phyloP scores from a whole-genome alignment of 2,888 invertebrate species.

The Hesperia comma region DNA sequence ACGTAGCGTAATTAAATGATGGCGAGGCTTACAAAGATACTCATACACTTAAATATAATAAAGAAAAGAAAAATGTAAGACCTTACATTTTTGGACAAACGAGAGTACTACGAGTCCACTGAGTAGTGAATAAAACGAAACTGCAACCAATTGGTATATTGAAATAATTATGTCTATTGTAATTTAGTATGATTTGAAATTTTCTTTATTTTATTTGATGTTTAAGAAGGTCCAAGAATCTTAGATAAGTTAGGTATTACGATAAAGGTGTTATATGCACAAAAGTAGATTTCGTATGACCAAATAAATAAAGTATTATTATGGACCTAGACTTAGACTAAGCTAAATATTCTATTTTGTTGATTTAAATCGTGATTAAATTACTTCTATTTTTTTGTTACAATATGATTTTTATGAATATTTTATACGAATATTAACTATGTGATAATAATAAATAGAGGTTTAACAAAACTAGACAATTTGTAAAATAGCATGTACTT shows the following conservation, averaged over 20 bases:
- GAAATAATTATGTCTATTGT: no score
- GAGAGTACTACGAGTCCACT: no score
- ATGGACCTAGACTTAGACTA: constrained; percentile 20
- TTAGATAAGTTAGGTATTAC: background rate
- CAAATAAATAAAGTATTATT: constrained; percentile 35
- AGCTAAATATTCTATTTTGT: constrained; percentile 4
- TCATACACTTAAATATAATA: no score
- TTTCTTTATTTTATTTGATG: background rate
- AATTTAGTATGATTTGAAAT: no score
- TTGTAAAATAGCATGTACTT: constrained; percentile 2
- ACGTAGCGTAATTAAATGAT: no score
- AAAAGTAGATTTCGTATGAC: constrained; percentile 14
- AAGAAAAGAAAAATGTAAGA: no score
- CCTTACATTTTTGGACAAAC: no score
- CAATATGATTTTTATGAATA: constrained; percentile 2
- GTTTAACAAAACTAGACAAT: constrained; percentile 3
- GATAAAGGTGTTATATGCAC: constrained; percentile 4
- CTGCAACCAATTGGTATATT: no score
- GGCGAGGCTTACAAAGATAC: no score
- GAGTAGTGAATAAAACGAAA: no score
- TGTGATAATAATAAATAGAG: background rate
- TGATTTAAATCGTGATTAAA: constrained; percentile 24
- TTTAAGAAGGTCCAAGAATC: background rate
- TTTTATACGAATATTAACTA: constrained; percentile 8
- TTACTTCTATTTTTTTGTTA: constrained; percentile 10